These are phyloP conservation scores for Drosophila grimshawi DNA, from an alignment of 1,140 invertebrate genomes.

Conservation along the genomic window DNA sequence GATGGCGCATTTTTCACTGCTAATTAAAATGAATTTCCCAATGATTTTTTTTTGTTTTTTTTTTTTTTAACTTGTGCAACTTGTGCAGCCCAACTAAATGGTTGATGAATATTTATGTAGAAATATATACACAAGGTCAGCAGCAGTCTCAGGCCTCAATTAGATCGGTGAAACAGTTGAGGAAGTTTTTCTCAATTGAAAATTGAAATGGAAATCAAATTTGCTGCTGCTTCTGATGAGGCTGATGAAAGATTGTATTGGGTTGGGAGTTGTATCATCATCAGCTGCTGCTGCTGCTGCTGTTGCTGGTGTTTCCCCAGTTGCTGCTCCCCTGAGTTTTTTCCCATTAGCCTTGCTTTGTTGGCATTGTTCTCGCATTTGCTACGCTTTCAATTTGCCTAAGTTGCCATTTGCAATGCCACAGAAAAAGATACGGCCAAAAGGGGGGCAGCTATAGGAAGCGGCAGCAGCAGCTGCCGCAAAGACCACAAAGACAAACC, in stretches of 20 bases:
- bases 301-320: not conserved
- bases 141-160: conserved; percentile 23
- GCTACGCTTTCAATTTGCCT: conserved; percentile 73
- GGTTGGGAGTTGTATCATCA: conserved; percentile 7
- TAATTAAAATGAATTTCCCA: conserved; percentile 76
- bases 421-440: not conserved
- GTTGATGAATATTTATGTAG: conserved; percentile 25
- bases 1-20: conserved; percentile 40
- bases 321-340: not conserved
- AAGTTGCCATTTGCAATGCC: conserved; percentile 64
- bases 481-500: conserved; percentile 41
- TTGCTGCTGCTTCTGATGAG: conserved; percentile 21
- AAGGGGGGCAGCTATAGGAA: not conserved
- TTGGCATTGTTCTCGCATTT: conserved; percentile 47
- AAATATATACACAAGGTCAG: conserved; percentile 42
- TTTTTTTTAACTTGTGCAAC: not conserved
- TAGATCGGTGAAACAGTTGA: conserved; percentile 27
- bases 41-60: conserved; percentile 1
- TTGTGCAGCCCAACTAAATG: not conserved
- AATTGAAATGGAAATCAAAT: conserved; percentile 46
- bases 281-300: not conserved
- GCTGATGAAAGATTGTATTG: not conserved
- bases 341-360: conserved; percentile 30
- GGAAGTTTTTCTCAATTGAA: conserved; percentile 42
- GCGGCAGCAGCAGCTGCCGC: conserved; percentile 59